Percentiles rank a stretch among this genome's conserved stretches.
Conservation (phyloP, 1,140 invertebrate species). For the Semibalanus balanoides region DNA sequence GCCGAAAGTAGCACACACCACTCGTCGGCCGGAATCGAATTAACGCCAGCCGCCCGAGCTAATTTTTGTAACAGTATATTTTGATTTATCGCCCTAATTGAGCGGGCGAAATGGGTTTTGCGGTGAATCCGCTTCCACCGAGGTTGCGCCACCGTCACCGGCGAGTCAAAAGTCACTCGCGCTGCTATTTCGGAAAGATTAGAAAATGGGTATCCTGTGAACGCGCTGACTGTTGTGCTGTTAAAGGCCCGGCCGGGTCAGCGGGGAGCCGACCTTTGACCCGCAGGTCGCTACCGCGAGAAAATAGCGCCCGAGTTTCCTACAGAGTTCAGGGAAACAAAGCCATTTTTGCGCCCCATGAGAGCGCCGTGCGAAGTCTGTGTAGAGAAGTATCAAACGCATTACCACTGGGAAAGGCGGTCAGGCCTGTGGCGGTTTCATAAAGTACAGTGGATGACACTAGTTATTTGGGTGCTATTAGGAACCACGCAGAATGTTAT, state of each 20-base stretch:
- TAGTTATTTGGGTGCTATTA: too few relatives aligned
- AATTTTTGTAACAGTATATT: slow-evolving; percentile 3
- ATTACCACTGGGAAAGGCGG: not conserved
- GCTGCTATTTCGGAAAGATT: not conserved
- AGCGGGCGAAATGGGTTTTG: not conserved
- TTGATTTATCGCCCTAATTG: not conserved
- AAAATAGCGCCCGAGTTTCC: not conserved
- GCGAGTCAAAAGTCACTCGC: not conserved
- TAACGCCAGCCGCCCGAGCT: not conserved
- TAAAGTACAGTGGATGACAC: too few relatives aligned
- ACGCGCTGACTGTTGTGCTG: not conserved
- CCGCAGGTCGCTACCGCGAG: not conserved
- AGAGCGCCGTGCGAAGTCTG: not conserved
- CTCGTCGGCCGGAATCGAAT: not conserved
- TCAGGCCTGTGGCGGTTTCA: not conserved
- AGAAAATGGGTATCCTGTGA: not conserved
- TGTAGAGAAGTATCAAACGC: not conserved
- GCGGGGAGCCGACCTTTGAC: not conserved
- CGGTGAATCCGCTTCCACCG: not conserved
- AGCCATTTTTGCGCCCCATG: not conserved
- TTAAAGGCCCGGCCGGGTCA: not conserved
- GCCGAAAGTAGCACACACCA: not conserved
- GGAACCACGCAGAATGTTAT: too few relatives aligned
- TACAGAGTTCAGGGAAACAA: not conserved
- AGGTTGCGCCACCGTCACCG: not conserved